These are phyloP conservation scores for Pterophyllum scalare DNA, from an alignment of 2,113 vertebrate species.

Conservation along the genomic window DNA sequence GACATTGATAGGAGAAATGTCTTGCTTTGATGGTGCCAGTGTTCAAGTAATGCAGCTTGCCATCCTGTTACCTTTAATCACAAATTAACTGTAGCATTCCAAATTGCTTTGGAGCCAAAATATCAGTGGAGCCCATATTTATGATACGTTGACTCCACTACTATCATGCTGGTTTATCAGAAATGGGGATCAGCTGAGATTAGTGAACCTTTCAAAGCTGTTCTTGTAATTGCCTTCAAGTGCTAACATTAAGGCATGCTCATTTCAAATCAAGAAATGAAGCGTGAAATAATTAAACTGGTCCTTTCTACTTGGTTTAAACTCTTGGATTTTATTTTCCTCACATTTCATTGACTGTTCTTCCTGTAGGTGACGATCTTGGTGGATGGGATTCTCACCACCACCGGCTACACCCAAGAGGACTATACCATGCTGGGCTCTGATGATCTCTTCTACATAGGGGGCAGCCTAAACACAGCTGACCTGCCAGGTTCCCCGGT, in stretches of 20 bases:
- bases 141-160: slow-evolving; percentile 46
- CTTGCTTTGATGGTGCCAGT: slow-evolving; percentile 32
- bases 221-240: slow-evolving; percentile 67
- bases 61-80: slow-evolving; percentile 54
- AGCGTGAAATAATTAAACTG: slow-evolving; percentile 65
- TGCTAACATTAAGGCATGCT: slow-evolving; percentile 56
- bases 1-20: slow-evolving; percentile 47
- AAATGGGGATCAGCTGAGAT: slow-evolving; percentile 66
- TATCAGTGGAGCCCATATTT: slow-evolving; percentile 47
- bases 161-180: slow-evolving; percentile 53
- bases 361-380: slow-evolving; percentile 87
- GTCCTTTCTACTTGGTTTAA: slow-evolving; percentile 48
- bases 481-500: slow-evolving; percentile 92
- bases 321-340: slow-evolving; percentile 32
- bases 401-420: slow-evolving; percentile 90
- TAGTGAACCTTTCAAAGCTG: slow-evolving; percentile 56
- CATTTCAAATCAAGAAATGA: slow-evolving; percentile 59
- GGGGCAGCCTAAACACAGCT: slow-evolving; percentile 92
- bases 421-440: slow-evolving; percentile 97
- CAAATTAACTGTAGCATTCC: slow-evolving; percentile 45
- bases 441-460: slow-evolving; percentile 95
- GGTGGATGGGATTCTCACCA: slow-evolving; percentile 93
- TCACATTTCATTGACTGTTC: background rate
- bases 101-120: slow-evolving; percentile 33
- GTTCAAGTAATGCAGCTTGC: slow-evolving; percentile 20